Evolutionary conservation across 1,140 invertebrate genomes (phyloP), one percentile per base, ranked within the genome.

Genomic region (Myzus persicae): DNA sequence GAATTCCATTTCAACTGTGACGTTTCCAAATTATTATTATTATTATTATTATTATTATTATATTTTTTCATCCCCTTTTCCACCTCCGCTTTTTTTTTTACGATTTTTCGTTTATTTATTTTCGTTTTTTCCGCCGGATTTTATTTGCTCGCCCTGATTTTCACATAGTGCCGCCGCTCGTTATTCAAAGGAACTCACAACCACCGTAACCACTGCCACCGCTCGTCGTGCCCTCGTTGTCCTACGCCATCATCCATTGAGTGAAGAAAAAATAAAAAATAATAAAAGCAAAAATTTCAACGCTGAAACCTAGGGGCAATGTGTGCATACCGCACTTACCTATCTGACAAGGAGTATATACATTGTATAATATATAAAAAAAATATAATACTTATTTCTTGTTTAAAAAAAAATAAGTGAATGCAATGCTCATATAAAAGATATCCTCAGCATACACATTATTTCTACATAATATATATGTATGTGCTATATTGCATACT

Each of bases 361-460:
- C 7, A 44, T n/a, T 31, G 46, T 44, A 87, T 22, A 48, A 46
- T 20, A 6, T 9, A n/a, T 31, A 46, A 48, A 46, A 88, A 88
- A 88, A 88, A 88, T 88, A 46, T 88, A n/a, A 44, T 85, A 38
- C 42, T 31, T 44, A 31, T 36, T 44, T 22, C n/a, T 88, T 46
- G 44, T 48, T 88, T 87, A 88, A 88, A 67, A 88, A 67, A 88
- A 88, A 46, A 88, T 88, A 48, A n/a, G 85, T 44, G 44, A 88
- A 46, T 44, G 84, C 31, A 46, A 18, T 36, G n/a, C 44, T 22
- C 44, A 46, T 88, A 44, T n/a, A 24, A 40, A 46, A 88, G 44
- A 88, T 46, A n/a, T 88, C 20, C 20, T 14, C 1, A 40, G 24
- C 31, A 84, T 44, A 42, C 36, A 76, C 59, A 76, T n/a, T 18